Evolutionary conservation across 1,140 invertebrate genomes (phyloP), one percentile per base, ranked within the genome.

Genomic region (Brachionus rubens): DNA sequence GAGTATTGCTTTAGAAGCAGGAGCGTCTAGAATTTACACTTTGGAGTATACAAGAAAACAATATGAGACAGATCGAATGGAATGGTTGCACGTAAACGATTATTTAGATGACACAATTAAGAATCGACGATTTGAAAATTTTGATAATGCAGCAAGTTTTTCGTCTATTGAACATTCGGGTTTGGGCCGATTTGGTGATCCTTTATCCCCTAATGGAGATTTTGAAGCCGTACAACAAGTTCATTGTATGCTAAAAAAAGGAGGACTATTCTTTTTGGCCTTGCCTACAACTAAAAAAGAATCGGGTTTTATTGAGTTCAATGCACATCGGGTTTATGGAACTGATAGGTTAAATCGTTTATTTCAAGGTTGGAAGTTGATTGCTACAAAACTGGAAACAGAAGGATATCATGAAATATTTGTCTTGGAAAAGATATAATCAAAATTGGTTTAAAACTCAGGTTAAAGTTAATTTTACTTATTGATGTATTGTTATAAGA

Each of bases 241-340:
- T 46, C 19, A 19, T 7, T 67, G 62, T n/a, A 41, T 67, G 62
- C 62, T 67, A 21, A 41, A 67, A 36, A 14, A 14, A 6, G 6
- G 21, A 1, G 33, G 62, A 12, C 5, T 67, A 9, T 36, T 67
- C n/a, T 67, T 67, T 46, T 24, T 67, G 6, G 33, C 26, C 3
- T 5, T 67, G 4, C 33, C 62, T 7, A 36, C 26, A 5, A 21
- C 56, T 7, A 33, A 30, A 30, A 24, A 41, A 21, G 26, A 36
- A 6, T 67, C 24, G 14, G 26, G 30, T 24, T 9, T 5, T 36
- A n/a, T 67, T 6, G 0, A n/a, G 7, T 67, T 41, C 30, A 67
- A 67, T 12, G 24, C 30, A 6, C 62, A 67, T 36, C 62, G 62
- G 36, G n/a, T 67, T 5, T 67, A 67, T 24, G 62, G 62, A n/a